These are phyloP conservation scores for Drosophila kuntzei DNA, from an alignment of 2,888 invertebrate species.

Conservation along the genomic window DNA sequence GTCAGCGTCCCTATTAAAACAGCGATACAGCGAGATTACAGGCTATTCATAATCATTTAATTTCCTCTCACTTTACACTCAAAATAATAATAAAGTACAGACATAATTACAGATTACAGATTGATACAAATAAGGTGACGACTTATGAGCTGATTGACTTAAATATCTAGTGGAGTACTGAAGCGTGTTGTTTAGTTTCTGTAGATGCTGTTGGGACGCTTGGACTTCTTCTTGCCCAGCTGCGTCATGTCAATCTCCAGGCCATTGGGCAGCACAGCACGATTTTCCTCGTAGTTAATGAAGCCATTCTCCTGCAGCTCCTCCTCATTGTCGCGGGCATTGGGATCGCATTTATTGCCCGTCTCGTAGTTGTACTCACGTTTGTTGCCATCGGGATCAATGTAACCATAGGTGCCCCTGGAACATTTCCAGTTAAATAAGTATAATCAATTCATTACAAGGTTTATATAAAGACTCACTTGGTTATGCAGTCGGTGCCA, in stretches of 20 bases:
- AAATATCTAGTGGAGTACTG: conserved; percentile 50
- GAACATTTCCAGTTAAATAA: neutral
- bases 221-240: conserved; percentile 90
- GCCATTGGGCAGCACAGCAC: conserved; percentile 90
- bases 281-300: conserved; percentile 91
- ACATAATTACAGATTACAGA: conserved; percentile 71
- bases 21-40: conserved; percentile 9
- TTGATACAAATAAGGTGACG: conserved; percentile 64
- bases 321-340: conserved; percentile 86
- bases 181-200: conserved; percentile 73
- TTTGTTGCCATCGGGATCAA: conserved; percentile 93
- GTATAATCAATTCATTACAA: neutral
- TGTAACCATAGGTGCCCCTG: conserved; percentile 92
- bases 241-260: conserved; percentile 89
- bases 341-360: conserved; percentile 88
- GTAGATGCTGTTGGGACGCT: conserved; percentile 87
- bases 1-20: conserved; percentile 87
- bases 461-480: conserved; percentile 74
- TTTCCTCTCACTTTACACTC: conserved; percentile 66
- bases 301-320: conserved; percentile 88
- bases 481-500: conserved; percentile 91
- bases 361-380: conserved; percentile 94
- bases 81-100: conserved; percentile 65
- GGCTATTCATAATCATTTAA: conserved; percentile 61
- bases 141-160: conserved; percentile 68